phyloP scores from a whole-genome alignment of 2,113 vertebrate genomes.

The Oryzias celebensis region DNA sequence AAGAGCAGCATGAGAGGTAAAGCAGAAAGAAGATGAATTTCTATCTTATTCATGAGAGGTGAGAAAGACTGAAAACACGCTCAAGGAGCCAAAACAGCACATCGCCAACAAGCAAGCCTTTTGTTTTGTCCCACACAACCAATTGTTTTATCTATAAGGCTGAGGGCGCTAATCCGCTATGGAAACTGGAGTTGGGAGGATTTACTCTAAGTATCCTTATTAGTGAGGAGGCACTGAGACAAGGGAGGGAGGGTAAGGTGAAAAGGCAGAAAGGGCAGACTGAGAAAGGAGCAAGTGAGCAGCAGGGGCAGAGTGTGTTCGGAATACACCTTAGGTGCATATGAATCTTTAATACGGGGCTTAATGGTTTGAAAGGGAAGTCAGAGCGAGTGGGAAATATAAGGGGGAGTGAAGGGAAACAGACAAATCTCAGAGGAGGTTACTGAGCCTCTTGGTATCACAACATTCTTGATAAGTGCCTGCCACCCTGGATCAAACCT shows the following conservation, averaged over 20 bases:
- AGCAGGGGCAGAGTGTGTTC: conserved; percentile 35
- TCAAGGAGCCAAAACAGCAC: conserved; percentile 53
- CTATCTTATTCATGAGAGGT: conserved; percentile 16
- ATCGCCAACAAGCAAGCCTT: conserved; percentile 59
- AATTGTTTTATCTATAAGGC: conserved; percentile 70
- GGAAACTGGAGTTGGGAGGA: conserved; percentile 70
- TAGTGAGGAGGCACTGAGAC: conserved; percentile 68
- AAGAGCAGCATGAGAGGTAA: conserved; percentile 15
- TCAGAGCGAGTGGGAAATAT: conserved; percentile 49
- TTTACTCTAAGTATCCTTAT: conserved; percentile 77
- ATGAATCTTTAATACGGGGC: conserved; percentile 72
- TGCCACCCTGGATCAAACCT: conserved; percentile 59
- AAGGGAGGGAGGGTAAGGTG: conserved; percentile 19
- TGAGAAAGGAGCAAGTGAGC: conserved; percentile 41
- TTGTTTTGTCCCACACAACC: conserved; percentile 63
- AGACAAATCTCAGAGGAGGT: conserved; percentile 47
- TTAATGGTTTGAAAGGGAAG: conserved; percentile 59
- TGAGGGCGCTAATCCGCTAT: conserved; percentile 70
- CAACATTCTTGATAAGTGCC: conserved; percentile 59
- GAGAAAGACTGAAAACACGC: conserved; percentile 38
- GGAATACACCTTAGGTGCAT: conserved; percentile 50
- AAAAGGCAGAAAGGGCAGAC: conserved; percentile 42
- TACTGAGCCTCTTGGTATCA: conserved; percentile 57
- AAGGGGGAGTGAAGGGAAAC: conserved; percentile 39
- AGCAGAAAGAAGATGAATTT: conserved; percentile 29